Evolutionary conservation across 2,113 vertebrate genomes (phyloP), one percentile per base, ranked within the genome.

Genomic region (Corynorhinus townsendii): DNA sequence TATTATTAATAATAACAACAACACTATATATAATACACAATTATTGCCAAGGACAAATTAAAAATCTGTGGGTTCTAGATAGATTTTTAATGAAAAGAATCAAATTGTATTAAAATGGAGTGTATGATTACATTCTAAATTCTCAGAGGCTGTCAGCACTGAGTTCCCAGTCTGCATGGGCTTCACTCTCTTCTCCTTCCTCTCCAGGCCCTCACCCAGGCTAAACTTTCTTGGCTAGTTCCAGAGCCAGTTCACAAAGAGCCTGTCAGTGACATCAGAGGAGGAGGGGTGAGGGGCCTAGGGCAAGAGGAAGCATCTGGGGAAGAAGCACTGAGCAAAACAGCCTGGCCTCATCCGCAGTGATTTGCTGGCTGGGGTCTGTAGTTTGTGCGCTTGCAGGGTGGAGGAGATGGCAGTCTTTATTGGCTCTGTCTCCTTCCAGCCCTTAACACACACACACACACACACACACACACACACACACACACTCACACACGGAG

Each of bases 11-110:
- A 22, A 7, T 54, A 54, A 54, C 19, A 56, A 56, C 11, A 56
- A 59, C 12, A 62, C 26, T 62, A 62, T 62, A 45, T 24, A n/a
- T n/a, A 56, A 54, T 45, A 11, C 20, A n/a, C 30, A 33, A 26
- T 28, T 56, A 38, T 66, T 89, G 88, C 73, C 20, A 92, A 72
- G 28, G 22, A 28, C 2, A 5, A 84, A 24, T 47, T 49, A 76
- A 83, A 64, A 76, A 81, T 54, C 56, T 35, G 2, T 28, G 16
- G 20, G 26, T 72, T 52, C 66, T 68, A 75, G 14, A 38, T 35
- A 69, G 4, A 82, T 68, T 85, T 92, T 88, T 56, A 71, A 59
- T 59, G 47, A 8, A 73, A 95, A 90, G n/a, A 35, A 43, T 77
- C 47, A 90, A 59, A 33, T 87, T 87, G 24, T 59, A 40, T 54